Evolutionary conservation across 1,140 invertebrate species (phyloP).

Genomic region (Bombus waltoni): DNA sequence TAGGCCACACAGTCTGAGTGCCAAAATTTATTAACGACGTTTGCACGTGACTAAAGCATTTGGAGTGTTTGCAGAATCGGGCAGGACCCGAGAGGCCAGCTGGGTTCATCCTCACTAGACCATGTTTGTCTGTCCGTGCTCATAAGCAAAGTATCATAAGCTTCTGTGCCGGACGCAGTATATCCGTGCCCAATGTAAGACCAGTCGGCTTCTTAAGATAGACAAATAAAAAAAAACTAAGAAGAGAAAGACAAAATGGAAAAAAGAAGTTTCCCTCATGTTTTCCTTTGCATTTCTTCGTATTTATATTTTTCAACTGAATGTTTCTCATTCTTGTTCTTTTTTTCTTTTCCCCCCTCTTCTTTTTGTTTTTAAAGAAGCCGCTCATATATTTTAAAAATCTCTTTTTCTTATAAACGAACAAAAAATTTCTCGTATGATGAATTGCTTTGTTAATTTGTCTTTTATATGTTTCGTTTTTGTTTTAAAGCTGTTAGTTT

Average conservation of each 20-base stretch:
- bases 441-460: neutral
- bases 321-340: constrained; percentile 28
- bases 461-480: neutral
- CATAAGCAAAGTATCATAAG: constrained; percentile 68
- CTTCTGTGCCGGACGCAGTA: constrained; percentile 52
- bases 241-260: constrained; percentile 62
- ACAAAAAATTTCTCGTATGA: constrained; percentile 11
- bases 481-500: constrained; percentile 29
- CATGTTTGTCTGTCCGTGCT: constrained; percentile 71
- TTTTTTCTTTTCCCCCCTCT: neutral
- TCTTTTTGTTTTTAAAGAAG: constrained; percentile 21
- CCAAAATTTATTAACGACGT: constrained; percentile 74
- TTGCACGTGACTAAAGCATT: constrained; percentile 72
- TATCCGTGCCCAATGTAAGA: constrained; percentile 55
- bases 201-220: constrained; percentile 57
- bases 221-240: constrained; percentile 30
- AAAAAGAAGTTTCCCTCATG: constrained; percentile 47
- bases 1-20: constrained; percentile 82
- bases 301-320: constrained; percentile 2
- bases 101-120: constrained; percentile 82
- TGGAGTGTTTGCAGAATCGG: constrained; percentile 75
- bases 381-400: neutral
- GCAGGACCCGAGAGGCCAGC: constrained; percentile 80
- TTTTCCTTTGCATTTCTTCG: constrained; percentile 32
- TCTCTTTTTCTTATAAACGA: neutral